Percentiles rank a stretch among this genome's conserved stretches.
Evolutionary conservation across 1,140 invertebrate genomes (phyloP).

Genomic region (Drosophila parabipectinata): DNA sequence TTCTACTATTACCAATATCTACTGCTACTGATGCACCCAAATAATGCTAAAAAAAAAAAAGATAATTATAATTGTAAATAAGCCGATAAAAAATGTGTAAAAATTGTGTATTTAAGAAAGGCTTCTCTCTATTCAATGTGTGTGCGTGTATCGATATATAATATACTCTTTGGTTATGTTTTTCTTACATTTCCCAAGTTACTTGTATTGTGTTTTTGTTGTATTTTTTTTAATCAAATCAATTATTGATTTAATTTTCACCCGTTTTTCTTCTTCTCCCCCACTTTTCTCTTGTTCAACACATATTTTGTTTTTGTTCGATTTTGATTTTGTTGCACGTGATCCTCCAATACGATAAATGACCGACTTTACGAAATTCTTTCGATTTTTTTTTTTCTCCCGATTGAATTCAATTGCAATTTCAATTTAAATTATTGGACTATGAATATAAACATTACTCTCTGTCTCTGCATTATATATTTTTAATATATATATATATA

Average conservation of each 20-base stretch:
- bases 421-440: slow-evolving; percentile 48
- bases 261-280: slow-evolving; percentile 44
- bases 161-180: slow-evolving; percentile 25
- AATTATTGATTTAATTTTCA: slow-evolving; percentile 70
- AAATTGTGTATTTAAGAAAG: slow-evolving; percentile 26
- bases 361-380: slow-evolving; percentile 9
- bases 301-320: slow-evolving; percentile 69
- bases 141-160: slow-evolving; percentile 55
- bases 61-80: slow-evolving; percentile 9
- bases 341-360: slow-evolving; percentile 28
- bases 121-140: slow-evolving; percentile 27
- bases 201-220: neutral
- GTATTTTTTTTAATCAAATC: slow-evolving; percentile 19
- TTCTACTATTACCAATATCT: slow-evolving; percentile 31
- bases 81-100: slow-evolving; percentile 41
- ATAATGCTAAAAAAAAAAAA: slow-evolving; percentile 2
- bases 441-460: slow-evolving; percentile 39
- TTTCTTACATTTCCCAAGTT: neutral
- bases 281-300: slow-evolving; percentile 13
- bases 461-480: slow-evolving; percentile 37
- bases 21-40: slow-evolving; percentile 35
- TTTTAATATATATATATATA: slow-evolving; percentile 50
- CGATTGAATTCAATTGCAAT: slow-evolving; percentile 32
- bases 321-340: slow-evolving; percentile 55
- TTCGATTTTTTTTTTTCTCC: slow-evolving; percentile 17